Conservation (phyloP, 2,797 vertebrate species). For the Benthosema pterotum region DNA sequence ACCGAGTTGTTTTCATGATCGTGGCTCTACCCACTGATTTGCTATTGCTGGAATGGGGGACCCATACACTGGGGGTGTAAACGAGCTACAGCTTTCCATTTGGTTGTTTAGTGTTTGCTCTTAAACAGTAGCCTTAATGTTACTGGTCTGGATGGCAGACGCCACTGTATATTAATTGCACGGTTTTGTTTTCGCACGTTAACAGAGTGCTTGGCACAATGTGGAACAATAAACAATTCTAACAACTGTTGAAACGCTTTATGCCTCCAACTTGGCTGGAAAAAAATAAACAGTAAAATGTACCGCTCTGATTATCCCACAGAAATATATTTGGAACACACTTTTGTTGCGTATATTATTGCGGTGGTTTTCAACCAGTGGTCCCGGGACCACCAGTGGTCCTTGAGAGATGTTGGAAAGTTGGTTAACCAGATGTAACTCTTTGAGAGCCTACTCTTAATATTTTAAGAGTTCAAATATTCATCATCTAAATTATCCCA, state of each 20-base stretch:
- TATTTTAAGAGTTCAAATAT: too few relatives aligned
- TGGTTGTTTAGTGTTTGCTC: neutral
- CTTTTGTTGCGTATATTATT: slow-evolving; percentile 32
- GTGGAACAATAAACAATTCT: slow-evolving; percentile 4
- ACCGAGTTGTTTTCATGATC: slow-evolving; percentile 34
- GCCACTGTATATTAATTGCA: slow-evolving; percentile 10
- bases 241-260: slow-evolving; percentile 11
- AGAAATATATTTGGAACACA: slow-evolving; percentile 45
- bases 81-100: slow-evolving; percentile 28
- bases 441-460: too few relatives aligned
- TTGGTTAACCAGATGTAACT: too few relatives aligned
- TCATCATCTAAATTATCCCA: too few relatives aligned
- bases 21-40: slow-evolving; percentile 17
- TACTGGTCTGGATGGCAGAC: neutral
- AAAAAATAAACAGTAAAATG: slow-evolving; percentile 25
- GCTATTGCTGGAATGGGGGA: neutral
- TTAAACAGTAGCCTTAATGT: too few relatives aligned
- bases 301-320: slow-evolving; percentile 26
- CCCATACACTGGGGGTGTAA: slow-evolving; percentile 41
- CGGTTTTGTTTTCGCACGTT: slow-evolving; percentile 10
- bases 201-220: neutral
- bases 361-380: too few relatives aligned
- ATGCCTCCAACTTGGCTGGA: slow-evolving; percentile 40
- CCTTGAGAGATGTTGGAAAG: too few relatives aligned
- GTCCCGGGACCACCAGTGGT: too few relatives aligned